Evolutionary conservation across 2,113 vertebrate species (phyloP).

Genomic region (Cephalopholis sonnerati): DNA sequence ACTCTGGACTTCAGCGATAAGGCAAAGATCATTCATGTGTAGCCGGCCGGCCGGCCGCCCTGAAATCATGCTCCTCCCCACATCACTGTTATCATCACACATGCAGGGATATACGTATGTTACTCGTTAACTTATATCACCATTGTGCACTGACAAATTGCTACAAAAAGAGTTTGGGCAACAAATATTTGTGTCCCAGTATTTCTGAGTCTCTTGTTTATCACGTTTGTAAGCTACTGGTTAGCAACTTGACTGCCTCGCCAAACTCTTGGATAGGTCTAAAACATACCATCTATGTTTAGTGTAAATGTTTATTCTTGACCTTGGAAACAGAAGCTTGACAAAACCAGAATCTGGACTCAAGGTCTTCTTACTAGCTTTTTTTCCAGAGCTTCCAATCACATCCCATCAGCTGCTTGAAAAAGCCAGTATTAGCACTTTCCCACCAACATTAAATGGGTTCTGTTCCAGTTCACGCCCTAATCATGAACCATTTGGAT

Average conservation of each 20-base stretch:
- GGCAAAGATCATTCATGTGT: slow-evolving; percentile 88
- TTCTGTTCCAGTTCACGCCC: too few species aligned
- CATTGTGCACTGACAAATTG: too few species aligned
- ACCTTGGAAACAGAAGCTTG: background rate
- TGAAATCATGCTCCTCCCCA: background rate
- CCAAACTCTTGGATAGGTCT: background rate
- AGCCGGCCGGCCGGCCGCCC: slow-evolving; percentile 28
- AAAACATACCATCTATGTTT: background rate
- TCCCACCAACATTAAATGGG: too few species aligned
- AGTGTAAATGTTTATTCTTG: background rate
- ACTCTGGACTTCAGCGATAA: slow-evolving; percentile 86
- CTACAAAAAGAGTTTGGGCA: slow-evolving; percentile 1
- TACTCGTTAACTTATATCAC: background rate
- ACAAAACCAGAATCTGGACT: background rate
- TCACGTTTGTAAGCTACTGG: background rate
- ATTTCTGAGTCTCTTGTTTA: background rate
- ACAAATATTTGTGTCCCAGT: background rate
- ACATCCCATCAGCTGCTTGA: background rate
- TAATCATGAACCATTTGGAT: too few species aligned
- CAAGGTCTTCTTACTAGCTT: background rate
- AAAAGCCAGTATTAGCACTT: background rate
- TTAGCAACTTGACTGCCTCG: background rate
- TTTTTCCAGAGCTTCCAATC: slow-evolving; percentile 5
- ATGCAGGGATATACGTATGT: background rate
- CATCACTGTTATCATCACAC: background rate